Evolutionary conservation across 2,113 vertebrate species (phyloP), one percentile per base, ranked within the genome.

Genomic region (Catharus bicknelli): DNA sequence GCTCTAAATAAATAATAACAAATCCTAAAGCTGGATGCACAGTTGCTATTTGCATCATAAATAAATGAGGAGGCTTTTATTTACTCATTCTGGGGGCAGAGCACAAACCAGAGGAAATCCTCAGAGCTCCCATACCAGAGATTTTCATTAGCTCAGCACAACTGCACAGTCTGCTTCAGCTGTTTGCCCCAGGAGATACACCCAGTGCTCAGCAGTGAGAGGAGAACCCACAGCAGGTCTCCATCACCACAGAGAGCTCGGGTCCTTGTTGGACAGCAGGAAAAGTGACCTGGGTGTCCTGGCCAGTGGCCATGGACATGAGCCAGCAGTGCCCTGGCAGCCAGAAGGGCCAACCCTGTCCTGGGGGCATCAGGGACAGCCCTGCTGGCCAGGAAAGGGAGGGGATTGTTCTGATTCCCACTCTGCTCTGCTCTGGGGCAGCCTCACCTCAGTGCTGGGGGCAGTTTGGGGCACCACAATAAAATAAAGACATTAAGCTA

Each of bases 1-100:
- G 75, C 90, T 96, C 84, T 98, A 96, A 98, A 98, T 99, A 98
- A 99, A 98, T 98, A 97, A 99, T 98, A 95, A 96, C 94, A 92
- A 95, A 95, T 97, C 97, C 98, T 98, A 97, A 96, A 87, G 95
- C 95, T 89, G 93, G 96, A 96, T 76, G 95, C 96, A 96, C 96
- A 88, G 94, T 96, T 96, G 96, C 95, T 98, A 93, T 98, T 98
- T 98, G 96, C 96, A 97, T 98, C 96, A 99, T 99, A 96, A 99
- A 99, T 99, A 98, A 99, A 97, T 98, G 94, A 99, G 86, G 88
- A 94, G 86, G 78, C 83, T 81, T 86, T 97, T 98, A 98, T 98
- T 98, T 98, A 98, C 97, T 97, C 90, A 42, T 95, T 88, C 94
- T 81, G 40, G 57, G 66, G 64, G 62, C 66, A 87, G 70, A 95